Evolutionary conservation across 2,113 vertebrate species (phyloP), one percentile per base, ranked within the genome.

Genomic region (Actenoides hombroni): DNA sequence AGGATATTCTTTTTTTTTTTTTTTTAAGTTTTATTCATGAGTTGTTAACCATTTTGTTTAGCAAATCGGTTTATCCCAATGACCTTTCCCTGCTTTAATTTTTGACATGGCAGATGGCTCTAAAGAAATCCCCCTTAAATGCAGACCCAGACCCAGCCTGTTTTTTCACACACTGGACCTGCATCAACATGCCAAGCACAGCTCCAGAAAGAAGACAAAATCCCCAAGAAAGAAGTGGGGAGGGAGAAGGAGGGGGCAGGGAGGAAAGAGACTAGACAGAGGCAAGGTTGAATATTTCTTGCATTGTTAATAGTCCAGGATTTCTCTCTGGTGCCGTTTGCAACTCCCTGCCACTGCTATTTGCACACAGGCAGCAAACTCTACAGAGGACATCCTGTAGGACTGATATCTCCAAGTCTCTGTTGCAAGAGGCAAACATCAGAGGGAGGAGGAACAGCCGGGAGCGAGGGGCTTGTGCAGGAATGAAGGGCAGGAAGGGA

Each of bases 31-130:
- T 97, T 98, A 98, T 98, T 98, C 97, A 98, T 98, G 98, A 98
- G 97, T 97, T 98, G 98, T 98, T 98, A 98, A 98, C 96, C 97
- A 86, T 98, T 98, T 98, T 98, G 98, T 98, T 97, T 93, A 97
- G 98, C 98, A 98, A 98, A 98, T 98, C 77, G 80, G 94, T 98
- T 98, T 98, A 98, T 98, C 97, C 95, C 97, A 95, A 39, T 97
- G 97, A 98, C 97, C 98, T 97, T 96, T 92, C 86, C 82, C 97
- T 94, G 96, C 94, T 96, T 97, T 96, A 95, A 97, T 96, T 97
- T 97, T 97, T 31, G 74, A 96, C 86, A 96, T 97, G 97, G 96
- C 98, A 98, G 98, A 98, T 98, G 98, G 98, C 65, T 59, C 70
- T 90, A 97, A 96, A 98, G 96, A 98, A 98, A 97, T 94, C 91